Conservation (phyloP, 1,140 invertebrate genomes). For the Cydia pomonella region DNA sequence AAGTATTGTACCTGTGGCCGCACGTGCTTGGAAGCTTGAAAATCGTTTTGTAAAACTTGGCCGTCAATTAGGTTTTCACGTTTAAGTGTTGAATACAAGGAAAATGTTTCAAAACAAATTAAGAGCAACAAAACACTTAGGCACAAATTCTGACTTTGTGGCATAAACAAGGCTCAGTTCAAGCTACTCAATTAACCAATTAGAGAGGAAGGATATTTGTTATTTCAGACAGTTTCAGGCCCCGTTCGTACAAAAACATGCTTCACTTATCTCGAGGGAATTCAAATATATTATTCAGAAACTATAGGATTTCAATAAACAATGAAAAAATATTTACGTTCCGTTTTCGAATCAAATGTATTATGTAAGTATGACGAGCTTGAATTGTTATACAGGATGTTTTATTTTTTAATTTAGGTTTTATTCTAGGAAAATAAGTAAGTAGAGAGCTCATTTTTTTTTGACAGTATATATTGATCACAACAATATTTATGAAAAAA, state of each 20-base stretch:
- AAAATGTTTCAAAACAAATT: neutral
- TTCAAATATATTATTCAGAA: neutral
- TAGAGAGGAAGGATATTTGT: constrained; percentile 4
- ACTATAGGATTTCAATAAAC: neutral
- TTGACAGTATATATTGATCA: too few species aligned
- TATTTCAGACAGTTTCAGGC: neutral
- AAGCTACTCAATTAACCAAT: constrained; percentile 21
- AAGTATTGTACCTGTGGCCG: neutral
- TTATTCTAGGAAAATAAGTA: too few species aligned
- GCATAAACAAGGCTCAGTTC: neutral
- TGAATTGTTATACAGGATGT: too few species aligned
- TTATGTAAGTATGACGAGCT: too few species aligned
- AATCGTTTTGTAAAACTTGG: too few species aligned
- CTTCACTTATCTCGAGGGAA: too few species aligned
- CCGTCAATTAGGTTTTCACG: neutral
- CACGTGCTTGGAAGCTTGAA: neutral
- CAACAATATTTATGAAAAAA: too few species aligned
- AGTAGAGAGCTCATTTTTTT: too few species aligned
- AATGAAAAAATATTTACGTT: too few species aligned
- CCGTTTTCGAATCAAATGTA: neutral
- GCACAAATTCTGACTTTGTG: neutral
- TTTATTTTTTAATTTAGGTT: too few species aligned
- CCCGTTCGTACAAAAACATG: too few species aligned
- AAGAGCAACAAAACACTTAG: neutral
- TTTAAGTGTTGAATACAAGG: neutral